Base-by-base conservation (phyloP, 2,888 invertebrate genomes). In the Teinopalpus imperialis region DNA sequence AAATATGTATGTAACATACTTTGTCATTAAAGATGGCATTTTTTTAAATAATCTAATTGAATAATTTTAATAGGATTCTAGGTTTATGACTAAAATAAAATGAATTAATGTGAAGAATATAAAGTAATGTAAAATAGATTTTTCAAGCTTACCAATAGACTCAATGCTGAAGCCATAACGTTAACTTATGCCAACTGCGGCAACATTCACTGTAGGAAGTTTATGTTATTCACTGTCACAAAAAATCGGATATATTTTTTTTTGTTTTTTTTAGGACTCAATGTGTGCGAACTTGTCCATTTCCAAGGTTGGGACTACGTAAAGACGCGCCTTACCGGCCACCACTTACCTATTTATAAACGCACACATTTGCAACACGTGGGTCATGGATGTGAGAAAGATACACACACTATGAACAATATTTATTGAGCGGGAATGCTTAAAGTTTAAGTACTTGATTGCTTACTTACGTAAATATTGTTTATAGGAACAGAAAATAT, bases 341-440 rank as follows among this genome's bases (percentile, higher is more conserved):
- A 76, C 66, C 73, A 74, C 81, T 69, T 66, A 75, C 72, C 74
- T 87, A 85, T 87, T 79, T 87, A 87, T 83, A n/a, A n/a, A 81
- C 80, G 57, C 82, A 79, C 78, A 81, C 75, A 62, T 51, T 46
- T 34, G 54, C 68, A 68, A 60, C 66, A 63, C 67, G 63, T 49
- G 16, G 40, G 16, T 27, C 6, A 10, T 23, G 23, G 23, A 23
- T 10, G 27, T 27, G 34, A 51, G 37, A 42, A 40, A 46, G 42
- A 53, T 54, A 49, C 57, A 58, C 57, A 43, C 56, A 54, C 48
- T 24, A 29, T 6, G 10, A 27, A 26, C 13, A 26, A 20, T 32
- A 3, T 42, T 20, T 20, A 20, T 34, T 12, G 7, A 14, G 12
- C n/a, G 24, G 26, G 24, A 26, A 39, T 39, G 3, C 3, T 3